These are phyloP conservation scores for Rhinatrema bivittatum DNA, from an alignment of 2,797 vertebrate species.

Conservation along the genomic window DNA sequence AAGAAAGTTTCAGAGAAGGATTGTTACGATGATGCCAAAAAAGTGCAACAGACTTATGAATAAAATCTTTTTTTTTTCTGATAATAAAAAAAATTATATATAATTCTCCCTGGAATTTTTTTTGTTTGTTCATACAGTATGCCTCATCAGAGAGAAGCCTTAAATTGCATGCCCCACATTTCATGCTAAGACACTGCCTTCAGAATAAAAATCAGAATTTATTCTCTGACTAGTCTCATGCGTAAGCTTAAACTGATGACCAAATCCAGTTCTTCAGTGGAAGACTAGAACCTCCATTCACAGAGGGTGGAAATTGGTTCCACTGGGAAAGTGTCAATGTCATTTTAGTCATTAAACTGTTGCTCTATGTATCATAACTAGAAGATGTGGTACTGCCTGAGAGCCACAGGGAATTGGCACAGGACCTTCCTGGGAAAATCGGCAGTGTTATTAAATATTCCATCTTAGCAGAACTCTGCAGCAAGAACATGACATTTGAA, in stretches of 20 bases:
- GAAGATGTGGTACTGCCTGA: conserved; percentile 22
- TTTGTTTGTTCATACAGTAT: too few species aligned
- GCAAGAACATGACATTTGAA: conserved; percentile 14
- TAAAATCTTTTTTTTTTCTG: too few species aligned
- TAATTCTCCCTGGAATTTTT: too few species aligned
- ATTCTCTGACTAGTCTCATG: conserved; percentile 32
- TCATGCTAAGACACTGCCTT: conserved; percentile 30
- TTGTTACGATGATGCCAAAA: too few species aligned
- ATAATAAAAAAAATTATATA: too few species aligned
- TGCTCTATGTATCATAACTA: too few species aligned
- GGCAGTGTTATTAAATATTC: conserved; percentile 10
- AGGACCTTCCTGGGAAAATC: conserved; percentile 25
- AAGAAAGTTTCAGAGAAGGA: too few species aligned
- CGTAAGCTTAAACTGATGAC: conserved; percentile 43
- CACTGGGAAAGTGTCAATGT: conserved; percentile 47
- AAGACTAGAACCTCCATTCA: conserved; percentile 32
- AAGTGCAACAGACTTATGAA: too few species aligned
- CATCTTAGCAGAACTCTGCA: conserved; percentile 13
- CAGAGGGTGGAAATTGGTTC: conserved; percentile 55
- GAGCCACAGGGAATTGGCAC: conserved; percentile 27
- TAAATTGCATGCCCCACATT: too few species aligned
- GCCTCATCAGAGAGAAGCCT: too few species aligned
- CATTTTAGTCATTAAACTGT: conserved; percentile 53
- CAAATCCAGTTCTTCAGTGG: conserved; percentile 36
- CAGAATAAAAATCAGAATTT: conserved; percentile 28